These are phyloP conservation scores for Hylaea fasciaria DNA, from an alignment of 2,888 invertebrate genomes.

Conservation along the genomic window DNA sequence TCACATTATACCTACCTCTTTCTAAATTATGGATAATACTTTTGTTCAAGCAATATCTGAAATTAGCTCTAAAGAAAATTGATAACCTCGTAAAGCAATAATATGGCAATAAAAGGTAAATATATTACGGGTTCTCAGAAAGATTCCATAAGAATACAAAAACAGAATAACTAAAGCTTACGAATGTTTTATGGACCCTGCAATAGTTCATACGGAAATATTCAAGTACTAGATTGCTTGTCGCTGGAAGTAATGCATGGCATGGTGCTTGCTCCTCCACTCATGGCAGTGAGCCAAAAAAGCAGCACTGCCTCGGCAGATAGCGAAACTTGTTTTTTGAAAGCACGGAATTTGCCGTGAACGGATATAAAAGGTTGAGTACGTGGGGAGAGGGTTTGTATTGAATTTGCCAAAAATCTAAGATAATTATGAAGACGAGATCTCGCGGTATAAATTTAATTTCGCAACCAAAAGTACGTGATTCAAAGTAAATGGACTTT, in stretches of 20 bases:
- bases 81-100: no score
- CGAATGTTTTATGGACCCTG: neutral
- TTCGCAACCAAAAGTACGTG: no score
- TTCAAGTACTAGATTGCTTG: conserved; percentile 24
- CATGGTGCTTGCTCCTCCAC: conserved; percentile 6
- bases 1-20: neutral
- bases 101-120: no score
- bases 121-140: no score
- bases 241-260: neutral
- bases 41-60: neutral
- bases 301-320: conserved; percentile 3
- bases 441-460: no score
- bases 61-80: no score
- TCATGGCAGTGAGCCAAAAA: conserved; percentile 29
- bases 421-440: neutral
- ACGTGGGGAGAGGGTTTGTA: conserved; percentile 1
- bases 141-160: no score
- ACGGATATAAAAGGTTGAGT: conserved; percentile 9
- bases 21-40: neutral
- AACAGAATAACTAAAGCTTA: no score
- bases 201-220: conserved; percentile 11
- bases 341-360: conserved; percentile 6
- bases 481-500: no score
- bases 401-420: neutral
- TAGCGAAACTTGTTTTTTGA: conserved; percentile 11